phyloP scores from a whole-genome alignment of 2,797 vertebrate genomes.

The Phylloscopus collybita region DNA sequence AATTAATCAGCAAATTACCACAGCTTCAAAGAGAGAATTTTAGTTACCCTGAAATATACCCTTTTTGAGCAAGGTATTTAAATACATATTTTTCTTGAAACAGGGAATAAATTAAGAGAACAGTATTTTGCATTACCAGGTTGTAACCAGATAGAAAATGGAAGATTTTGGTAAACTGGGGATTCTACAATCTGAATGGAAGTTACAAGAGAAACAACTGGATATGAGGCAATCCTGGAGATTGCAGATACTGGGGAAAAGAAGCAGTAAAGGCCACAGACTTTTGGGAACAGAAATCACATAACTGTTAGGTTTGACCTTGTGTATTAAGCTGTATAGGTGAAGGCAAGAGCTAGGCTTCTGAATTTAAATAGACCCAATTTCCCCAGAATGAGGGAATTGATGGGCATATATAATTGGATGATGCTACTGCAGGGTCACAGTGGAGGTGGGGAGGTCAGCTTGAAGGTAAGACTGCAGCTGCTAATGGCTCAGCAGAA shows the following conservation, averaged over 20 bases:
- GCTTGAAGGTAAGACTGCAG: not conserved
- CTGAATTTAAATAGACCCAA: constrained; percentile 40
- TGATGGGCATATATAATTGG: constrained; percentile 58
- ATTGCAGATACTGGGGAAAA: not conserved
- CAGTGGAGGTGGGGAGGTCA: not conserved
- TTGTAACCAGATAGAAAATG: not conserved
- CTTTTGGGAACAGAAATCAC: not conserved
- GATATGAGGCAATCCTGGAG: not conserved
- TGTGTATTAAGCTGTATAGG: constrained; percentile 8
- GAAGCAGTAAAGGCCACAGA: not conserved
- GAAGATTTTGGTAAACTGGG: not conserved
- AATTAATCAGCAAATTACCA: not conserved
- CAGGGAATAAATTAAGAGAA: not conserved
- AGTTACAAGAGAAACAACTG: not conserved
- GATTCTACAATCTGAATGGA: not conserved
- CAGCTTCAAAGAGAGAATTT: not conserved
- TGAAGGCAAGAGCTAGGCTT: constrained; percentile 15
- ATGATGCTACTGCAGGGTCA: not conserved
- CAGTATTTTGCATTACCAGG: not conserved
- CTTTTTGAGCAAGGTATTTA: not conserved
- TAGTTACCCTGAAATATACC: not conserved
- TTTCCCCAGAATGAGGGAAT: constrained; percentile 8
- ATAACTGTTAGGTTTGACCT: constrained; percentile 10
- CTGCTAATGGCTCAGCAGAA: constrained; percentile 15
- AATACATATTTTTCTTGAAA: not conserved